A percentile compares a stretch with the other conserved stretches of the same genome.
Conservation (phyloP, 1,140 invertebrate species). For the Heliconius congener region DNA sequence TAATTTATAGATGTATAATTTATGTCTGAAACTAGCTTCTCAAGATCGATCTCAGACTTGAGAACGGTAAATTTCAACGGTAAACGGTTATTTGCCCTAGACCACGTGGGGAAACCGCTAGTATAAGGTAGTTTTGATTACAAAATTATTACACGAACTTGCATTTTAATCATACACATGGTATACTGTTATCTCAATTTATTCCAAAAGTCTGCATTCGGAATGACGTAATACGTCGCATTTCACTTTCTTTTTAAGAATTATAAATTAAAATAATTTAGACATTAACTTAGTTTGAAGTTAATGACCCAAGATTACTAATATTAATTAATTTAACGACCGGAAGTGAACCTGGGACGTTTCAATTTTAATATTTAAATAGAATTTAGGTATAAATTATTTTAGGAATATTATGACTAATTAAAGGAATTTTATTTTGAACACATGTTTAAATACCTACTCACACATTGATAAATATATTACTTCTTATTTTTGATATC, state of each 20-base stretch:
- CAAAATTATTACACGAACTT: not conserved
- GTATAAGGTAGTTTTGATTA: not conserved
- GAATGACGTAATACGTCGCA: not conserved
- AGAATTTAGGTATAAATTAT: not conserved
- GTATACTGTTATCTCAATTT: not conserved
- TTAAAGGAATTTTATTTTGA: not conserved
- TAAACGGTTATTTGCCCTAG: too few relatives aligned
- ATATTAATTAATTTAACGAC: constrained; percentile 10
- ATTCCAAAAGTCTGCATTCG: not conserved
- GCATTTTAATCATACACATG: not conserved
- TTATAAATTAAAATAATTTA: constrained; percentile 26
- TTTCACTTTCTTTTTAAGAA: constrained; percentile 26
- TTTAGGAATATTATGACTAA: not conserved
- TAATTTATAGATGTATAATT: too few relatives aligned
- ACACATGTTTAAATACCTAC: too few relatives aligned
- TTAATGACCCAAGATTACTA: constrained; percentile 20
- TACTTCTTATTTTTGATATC: too few relatives aligned
- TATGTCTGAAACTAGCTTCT: too few relatives aligned
- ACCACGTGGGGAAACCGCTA: not conserved
- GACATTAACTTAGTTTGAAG: constrained; percentile 22
- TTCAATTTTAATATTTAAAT: not conserved
- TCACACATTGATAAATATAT: too few relatives aligned
- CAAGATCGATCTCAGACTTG: too few relatives aligned
- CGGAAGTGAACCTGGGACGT: constrained; percentile 4
- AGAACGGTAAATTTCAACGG: too few relatives aligned